Conservation (phyloP, 2,113 vertebrate genomes). For the Sardina pilchardus region DNA sequence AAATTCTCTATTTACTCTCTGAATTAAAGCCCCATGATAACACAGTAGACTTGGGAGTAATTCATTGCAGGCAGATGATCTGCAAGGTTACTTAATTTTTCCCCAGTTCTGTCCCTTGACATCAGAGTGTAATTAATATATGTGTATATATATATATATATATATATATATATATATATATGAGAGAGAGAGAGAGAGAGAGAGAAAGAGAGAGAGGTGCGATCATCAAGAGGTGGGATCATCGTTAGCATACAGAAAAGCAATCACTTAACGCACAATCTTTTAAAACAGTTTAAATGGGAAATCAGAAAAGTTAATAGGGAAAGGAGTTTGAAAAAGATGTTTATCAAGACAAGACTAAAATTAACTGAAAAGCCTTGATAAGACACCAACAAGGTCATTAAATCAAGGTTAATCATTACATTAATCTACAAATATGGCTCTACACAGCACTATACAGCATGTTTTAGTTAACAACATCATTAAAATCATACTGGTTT, state of each 20-base stretch:
- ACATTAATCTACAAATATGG: neutral
- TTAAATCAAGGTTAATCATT: neutral
- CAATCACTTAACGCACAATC: neutral
- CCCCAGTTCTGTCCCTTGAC: neutral
- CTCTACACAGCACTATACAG: neutral
- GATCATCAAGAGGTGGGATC: neutral
- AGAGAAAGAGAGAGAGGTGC: too few relatives aligned
- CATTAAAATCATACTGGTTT: neutral
- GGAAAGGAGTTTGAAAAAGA: neutral
- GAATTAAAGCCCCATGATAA: slow-evolving; percentile 27
- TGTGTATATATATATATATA: neutral
- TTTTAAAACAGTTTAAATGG: neutral
- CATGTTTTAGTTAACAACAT: neutral
- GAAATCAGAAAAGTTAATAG: neutral
- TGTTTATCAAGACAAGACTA: neutral
- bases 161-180: neutral
- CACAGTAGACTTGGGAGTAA: slow-evolving; percentile 21
- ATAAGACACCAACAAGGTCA: neutral
- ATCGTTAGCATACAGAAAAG: neutral
- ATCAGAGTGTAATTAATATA: neutral
- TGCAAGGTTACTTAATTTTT: slow-evolving; percentile 30
- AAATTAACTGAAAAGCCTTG: neutral
- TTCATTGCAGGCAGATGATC: slow-evolving; percentile 29
- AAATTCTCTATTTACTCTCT: slow-evolving; percentile 23
- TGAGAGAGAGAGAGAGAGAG: too few relatives aligned